phyloP scores from a whole-genome alignment of 2,888 invertebrate species.

The Lobophora halterata region DNA sequence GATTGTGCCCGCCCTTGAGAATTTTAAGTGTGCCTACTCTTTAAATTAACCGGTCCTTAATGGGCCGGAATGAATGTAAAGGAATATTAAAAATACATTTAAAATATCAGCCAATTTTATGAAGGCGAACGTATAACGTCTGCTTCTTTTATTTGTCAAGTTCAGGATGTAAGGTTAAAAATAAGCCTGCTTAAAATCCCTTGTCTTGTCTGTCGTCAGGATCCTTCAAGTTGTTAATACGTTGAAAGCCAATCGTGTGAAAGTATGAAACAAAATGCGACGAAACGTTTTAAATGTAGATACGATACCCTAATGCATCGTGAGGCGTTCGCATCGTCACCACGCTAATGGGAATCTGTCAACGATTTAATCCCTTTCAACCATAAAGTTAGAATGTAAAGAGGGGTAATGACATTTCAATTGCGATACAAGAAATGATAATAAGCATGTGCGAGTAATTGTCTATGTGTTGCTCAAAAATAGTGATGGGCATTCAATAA shows the following conservation, averaged over 20 bases:
- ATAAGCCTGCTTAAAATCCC: conserved; percentile 27
- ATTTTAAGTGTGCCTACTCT: conserved; percentile 58
- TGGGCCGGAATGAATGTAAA: conserved; percentile 51
- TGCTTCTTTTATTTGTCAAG: conserved; percentile 35
- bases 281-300: conserved; percentile 51
- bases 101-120: conserved; percentile 44
- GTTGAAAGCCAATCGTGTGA: conserved; percentile 65
- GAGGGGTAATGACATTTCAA: too few relatives aligned
- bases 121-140: conserved; percentile 30
- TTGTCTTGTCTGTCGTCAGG: conserved; percentile 29
- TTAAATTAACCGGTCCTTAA: conserved; percentile 62
- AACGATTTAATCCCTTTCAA: conserved; percentile 66
- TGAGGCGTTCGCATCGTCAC: conserved; percentile 70
- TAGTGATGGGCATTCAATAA: too few relatives aligned
- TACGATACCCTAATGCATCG: conserved; percentile 41
- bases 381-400: too few relatives aligned
- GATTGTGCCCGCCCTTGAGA: conserved; percentile 55
- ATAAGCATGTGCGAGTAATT: too few relatives aligned
- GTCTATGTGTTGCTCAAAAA: too few relatives aligned
- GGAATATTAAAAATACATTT: conserved; percentile 56
- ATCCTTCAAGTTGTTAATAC: conserved; percentile 42
- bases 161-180: conserved; percentile 36
- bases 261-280: conserved; percentile 48
- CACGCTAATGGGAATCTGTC: conserved; percentile 71
- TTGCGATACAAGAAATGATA: too few relatives aligned